Percentiles rank a stretch among this genome's conserved stretches.
phyloP scores from a whole-genome alignment of 2,113 vertebrate genomes.

The Neolamprologus falcicula region DNA sequence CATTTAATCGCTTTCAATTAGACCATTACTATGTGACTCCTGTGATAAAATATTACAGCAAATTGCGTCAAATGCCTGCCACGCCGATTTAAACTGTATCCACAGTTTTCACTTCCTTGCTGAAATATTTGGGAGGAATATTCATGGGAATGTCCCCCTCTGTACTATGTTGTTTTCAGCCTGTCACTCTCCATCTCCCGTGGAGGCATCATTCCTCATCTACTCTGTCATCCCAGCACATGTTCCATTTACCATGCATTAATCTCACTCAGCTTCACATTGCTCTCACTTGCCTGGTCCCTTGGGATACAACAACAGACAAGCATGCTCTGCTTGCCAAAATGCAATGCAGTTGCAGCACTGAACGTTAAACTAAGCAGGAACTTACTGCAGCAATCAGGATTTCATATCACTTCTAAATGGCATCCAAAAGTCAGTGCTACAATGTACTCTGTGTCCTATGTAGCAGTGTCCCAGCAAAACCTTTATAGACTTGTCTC shows the following conservation, averaged over 20 bases:
- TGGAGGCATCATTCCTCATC: slow-evolving; percentile 44
- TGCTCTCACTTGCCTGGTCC: slow-evolving; percentile 10
- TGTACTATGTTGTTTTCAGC: slow-evolving; percentile 22
- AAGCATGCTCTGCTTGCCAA: slow-evolving; percentile 23
- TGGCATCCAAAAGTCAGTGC: neutral
- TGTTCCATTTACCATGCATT: slow-evolving; percentile 55
- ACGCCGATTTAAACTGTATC: neutral
- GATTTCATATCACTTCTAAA: neutral
- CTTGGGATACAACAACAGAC: slow-evolving; percentile 1
- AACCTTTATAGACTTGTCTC: slow-evolving; percentile 46
- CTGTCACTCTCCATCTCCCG: slow-evolving; percentile 40
- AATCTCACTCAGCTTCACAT: slow-evolving; percentile 47
- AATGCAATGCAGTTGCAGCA: neutral
- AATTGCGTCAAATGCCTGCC: slow-evolving; percentile 10
- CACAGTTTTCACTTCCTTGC: neutral
- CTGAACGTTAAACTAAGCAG: neutral
- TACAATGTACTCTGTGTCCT: neutral
- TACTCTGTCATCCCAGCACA: slow-evolving; percentile 39
- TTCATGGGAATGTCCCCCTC: slow-evolving; percentile 10
- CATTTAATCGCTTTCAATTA: slow-evolving; percentile 30
- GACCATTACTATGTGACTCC: neutral
- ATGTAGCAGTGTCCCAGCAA: slow-evolving; percentile 12
- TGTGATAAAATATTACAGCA: slow-evolving; percentile 21
- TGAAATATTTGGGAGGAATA: slow-evolving; percentile 11
- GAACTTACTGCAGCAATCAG: neutral